Evolutionary conservation across 2,888 invertebrate species (phyloP).

Genomic region (Arge pagana): DNA sequence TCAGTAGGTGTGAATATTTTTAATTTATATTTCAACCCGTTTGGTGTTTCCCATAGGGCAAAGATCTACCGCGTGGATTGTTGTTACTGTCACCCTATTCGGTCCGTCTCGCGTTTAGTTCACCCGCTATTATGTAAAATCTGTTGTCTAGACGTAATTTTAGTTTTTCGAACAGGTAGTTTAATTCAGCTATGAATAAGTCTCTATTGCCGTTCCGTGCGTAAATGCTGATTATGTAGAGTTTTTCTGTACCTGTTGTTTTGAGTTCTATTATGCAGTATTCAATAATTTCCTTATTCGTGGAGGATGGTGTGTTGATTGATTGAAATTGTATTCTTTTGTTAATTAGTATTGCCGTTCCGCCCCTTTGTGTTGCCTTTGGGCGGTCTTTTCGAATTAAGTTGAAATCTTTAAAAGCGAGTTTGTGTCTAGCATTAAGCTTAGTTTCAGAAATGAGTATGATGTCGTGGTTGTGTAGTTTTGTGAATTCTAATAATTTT

Average conservation of each 20-base stretch:
- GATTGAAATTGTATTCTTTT: constrained; percentile 6
- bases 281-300: constrained; percentile 15
- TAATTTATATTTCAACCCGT: neutral
- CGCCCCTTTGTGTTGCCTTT: constrained; percentile 16
- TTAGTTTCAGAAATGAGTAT: constrained; percentile 28
- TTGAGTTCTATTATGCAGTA: constrained; percentile 21
- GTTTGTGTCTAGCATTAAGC: constrained; percentile 25
- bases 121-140: constrained; percentile 23
- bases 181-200: constrained; percentile 6
- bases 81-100: constrained; percentile 1
- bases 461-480: constrained; percentile 22
- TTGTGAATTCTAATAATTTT: constrained; percentile 1
- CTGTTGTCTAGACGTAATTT: neutral
- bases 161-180: neutral
- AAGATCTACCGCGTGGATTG: constrained; percentile 12
- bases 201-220: constrained; percentile 7
- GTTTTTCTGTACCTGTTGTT: neutral
- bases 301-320: constrained; percentile 2
- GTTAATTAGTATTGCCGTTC: constrained; percentile 26
- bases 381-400: constrained; percentile 27
- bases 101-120: constrained; percentile 20
- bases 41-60: neutral
- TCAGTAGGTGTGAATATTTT: neutral
- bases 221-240: constrained; percentile 20
- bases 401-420: constrained; percentile 21